Evolutionary conservation across 1,140 invertebrate genomes (phyloP).

Genomic region (Drosophila littoralis): DNA sequence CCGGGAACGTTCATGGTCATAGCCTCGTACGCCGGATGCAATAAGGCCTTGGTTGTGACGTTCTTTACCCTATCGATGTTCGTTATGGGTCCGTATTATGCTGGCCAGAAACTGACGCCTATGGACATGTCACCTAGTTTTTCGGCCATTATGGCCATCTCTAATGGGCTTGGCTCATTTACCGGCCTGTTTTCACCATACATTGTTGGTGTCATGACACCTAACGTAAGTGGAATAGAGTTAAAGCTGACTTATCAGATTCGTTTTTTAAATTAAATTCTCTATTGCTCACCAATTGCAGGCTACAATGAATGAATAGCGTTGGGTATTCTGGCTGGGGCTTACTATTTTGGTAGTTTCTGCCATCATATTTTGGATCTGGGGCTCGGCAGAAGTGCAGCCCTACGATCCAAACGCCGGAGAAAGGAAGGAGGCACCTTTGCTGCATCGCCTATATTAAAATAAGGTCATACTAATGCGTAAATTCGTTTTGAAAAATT

Average conservation of each 20-base stretch:
- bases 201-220: slow-evolving; percentile 90
- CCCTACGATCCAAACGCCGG: slow-evolving; percentile 36
- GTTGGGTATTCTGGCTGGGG: slow-evolving; percentile 29
- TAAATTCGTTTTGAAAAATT: too few species aligned
- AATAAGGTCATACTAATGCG: too few species aligned
- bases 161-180: slow-evolving; percentile 89
- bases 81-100: slow-evolving; percentile 89
- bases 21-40: slow-evolving; percentile 60
- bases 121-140: slow-evolving; percentile 91
- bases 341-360: slow-evolving; percentile 6
- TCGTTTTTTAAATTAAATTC: too few species aligned
- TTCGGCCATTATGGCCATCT: slow-evolving; percentile 91
- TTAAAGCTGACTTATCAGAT: not conserved
- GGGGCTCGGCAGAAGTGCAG: slow-evolving; percentile 33
- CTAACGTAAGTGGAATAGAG: slow-evolving; percentile 86
- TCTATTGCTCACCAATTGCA: slow-evolving; percentile 2
- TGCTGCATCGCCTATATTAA: too few species aligned
- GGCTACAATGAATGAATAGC: slow-evolving; percentile 29
- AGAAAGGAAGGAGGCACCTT: too few species aligned
- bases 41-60: slow-evolving; percentile 26
- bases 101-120: slow-evolving; percentile 90
- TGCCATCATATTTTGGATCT: slow-evolving; percentile 16
- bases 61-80: slow-evolving; percentile 53
- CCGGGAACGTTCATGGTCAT: slow-evolving; percentile 48
- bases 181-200: slow-evolving; percentile 91